These are phyloP conservation scores for Stomatorhinus ivindoensis DNA, from an alignment of 2,113 vertebrate species.

Conservation along the genomic window DNA sequence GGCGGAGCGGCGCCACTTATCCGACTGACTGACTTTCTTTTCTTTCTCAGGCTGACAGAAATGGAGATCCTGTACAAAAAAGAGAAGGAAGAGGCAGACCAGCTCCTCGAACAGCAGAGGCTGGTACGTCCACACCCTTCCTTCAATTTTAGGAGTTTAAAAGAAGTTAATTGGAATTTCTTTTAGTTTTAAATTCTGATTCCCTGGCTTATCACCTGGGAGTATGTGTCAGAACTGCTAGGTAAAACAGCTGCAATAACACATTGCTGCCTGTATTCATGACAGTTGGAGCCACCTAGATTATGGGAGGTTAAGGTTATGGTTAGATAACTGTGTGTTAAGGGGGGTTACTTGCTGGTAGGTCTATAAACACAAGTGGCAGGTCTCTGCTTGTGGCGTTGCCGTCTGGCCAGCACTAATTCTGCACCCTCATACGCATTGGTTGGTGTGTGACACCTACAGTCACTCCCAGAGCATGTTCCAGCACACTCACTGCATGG, in stretches of 20 bases:
- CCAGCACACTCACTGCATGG: constrained; percentile 83
- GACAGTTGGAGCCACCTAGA: not conserved
- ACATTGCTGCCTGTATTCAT: not conserved
- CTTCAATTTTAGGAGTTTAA: not conserved
- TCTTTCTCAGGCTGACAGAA: constrained; percentile 77
- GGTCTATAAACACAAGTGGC: constrained; percentile 16
- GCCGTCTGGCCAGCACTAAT: constrained; percentile 78
- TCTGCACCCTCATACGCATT: constrained; percentile 63
- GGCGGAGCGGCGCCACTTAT: not conserved
- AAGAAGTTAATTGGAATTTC: not conserved
- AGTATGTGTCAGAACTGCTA: not conserved
- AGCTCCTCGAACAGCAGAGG: constrained; percentile 94
- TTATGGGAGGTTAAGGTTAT: not conserved
- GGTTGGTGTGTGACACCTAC: constrained; percentile 52
- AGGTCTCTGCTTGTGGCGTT: constrained; percentile 59
- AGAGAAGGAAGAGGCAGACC: constrained; percentile 96
- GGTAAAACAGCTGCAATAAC: not conserved
- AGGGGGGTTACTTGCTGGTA: not conserved
- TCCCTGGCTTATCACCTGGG: not conserved
- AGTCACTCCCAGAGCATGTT: constrained; percentile 78
- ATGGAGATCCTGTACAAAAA: constrained; percentile 99
- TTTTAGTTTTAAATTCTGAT: not conserved
- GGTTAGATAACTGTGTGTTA: not conserved
- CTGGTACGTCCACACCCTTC: constrained; percentile 69
- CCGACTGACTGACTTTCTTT: not conserved